Evolutionary conservation across 2,888 invertebrate genomes (phyloP).

Genomic region (Pollenia amentaria): DNA sequence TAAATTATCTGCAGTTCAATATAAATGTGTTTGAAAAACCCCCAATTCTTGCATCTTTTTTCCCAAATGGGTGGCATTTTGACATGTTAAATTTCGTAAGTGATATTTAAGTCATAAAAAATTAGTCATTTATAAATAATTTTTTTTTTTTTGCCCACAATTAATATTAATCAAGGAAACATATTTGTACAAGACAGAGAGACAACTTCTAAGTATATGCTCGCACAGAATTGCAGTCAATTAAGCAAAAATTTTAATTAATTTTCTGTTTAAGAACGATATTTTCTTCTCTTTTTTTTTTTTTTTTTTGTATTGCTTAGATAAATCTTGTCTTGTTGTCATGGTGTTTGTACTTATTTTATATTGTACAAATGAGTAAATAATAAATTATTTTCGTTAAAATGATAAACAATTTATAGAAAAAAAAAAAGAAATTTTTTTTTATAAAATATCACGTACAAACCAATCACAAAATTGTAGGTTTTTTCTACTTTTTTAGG

Average conservation of each 20-base stretch:
- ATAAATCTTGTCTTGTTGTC: conserved; percentile 58
- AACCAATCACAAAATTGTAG: conserved; percentile 36
- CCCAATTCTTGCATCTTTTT: too few species aligned
- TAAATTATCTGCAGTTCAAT: neutral
- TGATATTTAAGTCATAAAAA: conserved; percentile 23
- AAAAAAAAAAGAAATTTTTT: neutral
- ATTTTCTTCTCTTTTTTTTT: neutral
- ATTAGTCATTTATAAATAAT: conserved; percentile 22
- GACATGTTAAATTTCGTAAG: conserved; percentile 4
- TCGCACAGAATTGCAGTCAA: conserved; percentile 44
- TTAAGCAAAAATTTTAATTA: conserved; percentile 54
- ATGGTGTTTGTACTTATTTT: conserved; percentile 2
- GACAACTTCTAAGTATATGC: neutral
- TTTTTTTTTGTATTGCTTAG: conserved; percentile 3
- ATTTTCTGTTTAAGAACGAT: conserved; percentile 5
- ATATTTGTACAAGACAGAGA: conserved; percentile 18
- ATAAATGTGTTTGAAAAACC: too few species aligned
- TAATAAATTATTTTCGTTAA: conserved; percentile 45
- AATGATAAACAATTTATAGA: conserved; percentile 15
- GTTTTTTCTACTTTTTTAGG: conserved; percentile 40
- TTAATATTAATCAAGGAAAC: conserved; percentile 70
- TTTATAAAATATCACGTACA: conserved; percentile 47
- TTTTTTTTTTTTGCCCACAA: conserved; percentile 54
- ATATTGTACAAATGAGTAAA: neutral
- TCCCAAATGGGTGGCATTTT: neutral